phyloP scores from a whole-genome alignment of 2,888 invertebrate species.

The Apamea monoglypha region DNA sequence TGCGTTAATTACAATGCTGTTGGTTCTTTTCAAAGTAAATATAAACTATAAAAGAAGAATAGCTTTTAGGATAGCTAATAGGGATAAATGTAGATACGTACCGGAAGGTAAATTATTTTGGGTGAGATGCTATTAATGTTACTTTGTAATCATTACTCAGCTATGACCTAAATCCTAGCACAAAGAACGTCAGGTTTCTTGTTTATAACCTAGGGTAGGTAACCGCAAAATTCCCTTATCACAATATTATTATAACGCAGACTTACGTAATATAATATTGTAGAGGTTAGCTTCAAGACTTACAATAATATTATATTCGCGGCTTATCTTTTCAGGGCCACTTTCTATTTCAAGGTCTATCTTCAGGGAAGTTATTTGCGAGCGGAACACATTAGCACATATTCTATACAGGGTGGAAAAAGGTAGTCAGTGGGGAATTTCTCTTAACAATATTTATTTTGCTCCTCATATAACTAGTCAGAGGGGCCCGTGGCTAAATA shows the following conservation, averaged over 20 bases:
- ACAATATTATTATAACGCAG: neutral
- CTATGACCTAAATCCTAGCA: neutral
- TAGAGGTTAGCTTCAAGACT: neutral
- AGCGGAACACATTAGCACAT: slow-evolving; percentile 51
- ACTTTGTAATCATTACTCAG: neutral
- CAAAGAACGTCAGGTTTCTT: neutral
- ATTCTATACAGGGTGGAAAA: neutral
- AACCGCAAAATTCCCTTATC: neutral
- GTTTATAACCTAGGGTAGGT: neutral
- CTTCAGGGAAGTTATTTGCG: slow-evolving; percentile 43
- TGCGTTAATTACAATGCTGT: neutral
- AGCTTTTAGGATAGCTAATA: too few relatives aligned
- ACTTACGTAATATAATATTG: neutral
- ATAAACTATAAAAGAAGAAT: neutral
- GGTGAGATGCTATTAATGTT: too few relatives aligned
- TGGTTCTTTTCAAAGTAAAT: neutral
- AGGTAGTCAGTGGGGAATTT: neutral
- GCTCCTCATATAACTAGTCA: neutral
- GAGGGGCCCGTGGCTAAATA: too few relatives aligned
- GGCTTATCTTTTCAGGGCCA: slow-evolving; percentile 42
- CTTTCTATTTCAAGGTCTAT: slow-evolving; percentile 31
- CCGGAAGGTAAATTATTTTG: too few relatives aligned
- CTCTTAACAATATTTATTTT: neutral
- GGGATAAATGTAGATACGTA: too few relatives aligned
- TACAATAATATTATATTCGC: slow-evolving; percentile 26